phyloP scores from a whole-genome alignment of 2,113 vertebrate genomes.

The Aplodontia rufa region DNA sequence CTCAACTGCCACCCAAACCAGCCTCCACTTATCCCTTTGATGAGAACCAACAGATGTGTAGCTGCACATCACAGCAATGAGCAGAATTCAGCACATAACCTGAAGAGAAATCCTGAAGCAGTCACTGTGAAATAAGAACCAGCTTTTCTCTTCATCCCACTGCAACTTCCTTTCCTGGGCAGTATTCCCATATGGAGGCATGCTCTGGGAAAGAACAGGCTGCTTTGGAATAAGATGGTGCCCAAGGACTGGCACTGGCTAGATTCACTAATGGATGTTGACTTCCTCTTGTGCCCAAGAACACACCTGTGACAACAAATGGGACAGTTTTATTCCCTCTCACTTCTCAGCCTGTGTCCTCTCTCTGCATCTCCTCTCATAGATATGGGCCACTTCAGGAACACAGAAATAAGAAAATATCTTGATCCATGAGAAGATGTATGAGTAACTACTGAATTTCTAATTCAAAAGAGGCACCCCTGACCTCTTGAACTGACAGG shows the following conservation, averaged over 20 bases:
- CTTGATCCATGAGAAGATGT: background rate
- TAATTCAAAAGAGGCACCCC: background rate
- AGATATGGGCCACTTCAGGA: too few relatives aligned
- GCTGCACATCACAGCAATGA: background rate
- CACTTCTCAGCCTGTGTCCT: background rate
- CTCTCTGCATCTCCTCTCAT: background rate
- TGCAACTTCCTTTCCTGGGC: background rate
- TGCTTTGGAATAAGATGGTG: background rate
- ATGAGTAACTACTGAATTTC: too few relatives aligned
- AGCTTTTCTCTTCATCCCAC: background rate
- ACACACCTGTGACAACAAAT: background rate
- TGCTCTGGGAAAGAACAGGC: too few relatives aligned
- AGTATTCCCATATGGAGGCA: fast-evolving
- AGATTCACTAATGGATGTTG: background rate
- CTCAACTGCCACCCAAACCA: background rate
- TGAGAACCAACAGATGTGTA: background rate
- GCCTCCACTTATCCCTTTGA: background rate
- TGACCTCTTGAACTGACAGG: background rate
- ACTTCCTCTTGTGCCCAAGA: background rate
- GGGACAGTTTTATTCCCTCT: background rate
- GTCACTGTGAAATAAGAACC: background rate
- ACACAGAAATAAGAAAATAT: background rate
- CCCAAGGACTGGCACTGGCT: background rate
- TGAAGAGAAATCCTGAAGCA: background rate
- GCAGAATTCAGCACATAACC: background rate